phyloP scores from a whole-genome alignment of 53 echinoderm and acorn worm species.

The Astropecten irregularis region DNA sequence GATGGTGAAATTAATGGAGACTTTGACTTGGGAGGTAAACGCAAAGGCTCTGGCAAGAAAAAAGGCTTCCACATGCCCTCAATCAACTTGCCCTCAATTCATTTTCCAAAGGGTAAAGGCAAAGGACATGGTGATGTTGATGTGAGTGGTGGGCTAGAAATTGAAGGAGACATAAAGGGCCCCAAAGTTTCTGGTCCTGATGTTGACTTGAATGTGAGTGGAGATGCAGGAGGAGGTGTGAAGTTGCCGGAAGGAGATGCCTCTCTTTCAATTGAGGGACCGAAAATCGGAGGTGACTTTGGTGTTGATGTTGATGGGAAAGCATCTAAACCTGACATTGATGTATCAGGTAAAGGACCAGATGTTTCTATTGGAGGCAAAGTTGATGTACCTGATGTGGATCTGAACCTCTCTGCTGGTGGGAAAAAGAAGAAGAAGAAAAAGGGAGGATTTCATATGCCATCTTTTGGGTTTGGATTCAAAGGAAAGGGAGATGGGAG shows the following conservation, averaged over 20 bases:
- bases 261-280: slow-evolving; percentile 12
- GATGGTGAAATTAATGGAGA: slow-evolving; percentile 11
- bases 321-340: slow-evolving; percentile 47
- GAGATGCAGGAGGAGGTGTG: slow-evolving; percentile 32
- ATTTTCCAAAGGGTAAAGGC: slow-evolving; percentile 59
- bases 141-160: background rate
- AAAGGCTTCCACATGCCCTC: slow-evolving; percentile 58
- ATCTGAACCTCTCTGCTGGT: slow-evolving; percentile 20
- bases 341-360: slow-evolving; percentile 46
- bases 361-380: slow-evolving; percentile 61
- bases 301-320: slow-evolving; percentile 28
- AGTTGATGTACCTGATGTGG: slow-evolving; percentile 50
- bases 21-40: slow-evolving; percentile 34
- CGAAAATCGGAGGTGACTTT: slow-evolving; percentile 4
- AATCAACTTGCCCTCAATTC: slow-evolving; percentile 51
- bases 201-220: slow-evolving; percentile 52
- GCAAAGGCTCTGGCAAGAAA: slow-evolving; percentile 35
- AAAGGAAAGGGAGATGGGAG: slow-evolving; percentile 41
- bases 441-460: slow-evolving; percentile 60
- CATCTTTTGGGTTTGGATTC: slow-evolving; percentile 75
- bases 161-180: slow-evolving; percentile 44
- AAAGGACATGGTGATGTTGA: slow-evolving; percentile 57
- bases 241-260: slow-evolving; percentile 45
- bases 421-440: slow-evolving; percentile 60
- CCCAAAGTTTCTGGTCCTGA: slow-evolving; percentile 20